Evolutionary conservation across 1,140 invertebrate genomes (phyloP).

Genomic region (Drosophila pectinifera): DNA sequence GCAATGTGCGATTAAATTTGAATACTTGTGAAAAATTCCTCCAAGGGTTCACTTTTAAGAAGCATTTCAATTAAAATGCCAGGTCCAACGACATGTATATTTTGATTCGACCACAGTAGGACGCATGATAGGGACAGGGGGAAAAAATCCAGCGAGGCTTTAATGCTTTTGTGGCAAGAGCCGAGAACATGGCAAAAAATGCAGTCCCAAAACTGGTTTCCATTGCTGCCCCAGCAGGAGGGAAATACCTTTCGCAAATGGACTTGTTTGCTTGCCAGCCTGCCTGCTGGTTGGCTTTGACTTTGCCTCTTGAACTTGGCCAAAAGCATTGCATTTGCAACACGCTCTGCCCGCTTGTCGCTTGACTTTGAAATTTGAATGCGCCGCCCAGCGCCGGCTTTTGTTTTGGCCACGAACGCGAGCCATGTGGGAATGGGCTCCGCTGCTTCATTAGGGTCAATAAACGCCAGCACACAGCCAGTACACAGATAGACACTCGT

Average conservation of each 20-base stretch:
- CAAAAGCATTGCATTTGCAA: conserved; percentile 56
- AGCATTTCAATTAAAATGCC: conserved; percentile 75
- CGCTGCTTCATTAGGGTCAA: conserved; percentile 74
- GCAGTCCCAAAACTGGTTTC: conserved; percentile 69
- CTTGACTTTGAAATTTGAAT: conserved; percentile 75
- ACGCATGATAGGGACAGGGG: too few relatives aligned
- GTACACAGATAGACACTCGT: conserved; percentile 4
- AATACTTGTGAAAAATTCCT: conserved; percentile 60
- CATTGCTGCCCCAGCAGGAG: conserved; percentile 48
- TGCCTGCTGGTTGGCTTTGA: conserved; percentile 16
- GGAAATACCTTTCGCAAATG: conserved; percentile 18
- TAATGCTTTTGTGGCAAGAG: conserved; percentile 69
- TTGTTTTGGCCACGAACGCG: conserved; percentile 46
- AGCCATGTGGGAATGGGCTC: conserved; percentile 22
- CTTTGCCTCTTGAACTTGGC: conserved; percentile 72
- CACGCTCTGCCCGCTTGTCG: conserved; percentile 50
- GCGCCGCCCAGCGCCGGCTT: conserved; percentile 23
- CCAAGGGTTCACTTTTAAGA: background rate
- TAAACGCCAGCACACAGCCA: conserved; percentile 64
- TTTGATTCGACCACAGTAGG: conserved; percentile 45
- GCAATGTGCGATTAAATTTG: conserved; percentile 61
- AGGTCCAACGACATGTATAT: conserved; percentile 32
- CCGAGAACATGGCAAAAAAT: conserved; percentile 28
- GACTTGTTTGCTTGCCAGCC: conserved; percentile 8
- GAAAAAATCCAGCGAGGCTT: conserved; percentile 27